A percentile compares a stretch with the other conserved stretches of the same genome.
Evolutionary conservation across 2,888 invertebrate species (phyloP).

Genomic region (Sarcophaga variegata): DNA sequence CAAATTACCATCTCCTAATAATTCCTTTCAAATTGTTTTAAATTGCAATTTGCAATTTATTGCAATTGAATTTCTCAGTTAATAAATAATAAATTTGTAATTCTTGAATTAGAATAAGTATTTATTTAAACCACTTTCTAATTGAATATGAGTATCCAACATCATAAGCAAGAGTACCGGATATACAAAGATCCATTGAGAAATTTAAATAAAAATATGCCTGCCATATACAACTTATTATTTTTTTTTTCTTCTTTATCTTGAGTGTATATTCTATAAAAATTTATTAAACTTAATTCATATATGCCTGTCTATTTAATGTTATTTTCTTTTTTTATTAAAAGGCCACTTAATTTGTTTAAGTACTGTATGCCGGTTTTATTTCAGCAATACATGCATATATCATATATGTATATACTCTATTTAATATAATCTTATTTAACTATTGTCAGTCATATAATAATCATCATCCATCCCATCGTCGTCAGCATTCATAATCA

Average conservation of each 20-base stretch:
- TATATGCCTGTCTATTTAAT: slow-evolving; percentile 15
- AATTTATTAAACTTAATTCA: slow-evolving; percentile 18
- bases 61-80: too few relatives aligned
- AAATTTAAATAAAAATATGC: not conserved
- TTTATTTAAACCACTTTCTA: too few relatives aligned
- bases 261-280: slow-evolving; percentile 33
- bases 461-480: not conserved
- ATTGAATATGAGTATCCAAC: too few relatives aligned
- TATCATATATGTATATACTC: slow-evolving; percentile 41
- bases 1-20: too few relatives aligned
- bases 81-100: too few relatives aligned
- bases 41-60: too few relatives aligned
- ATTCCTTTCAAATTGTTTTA: too few relatives aligned
- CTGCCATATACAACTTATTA: slow-evolving; percentile 15
- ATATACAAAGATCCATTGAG: not conserved
- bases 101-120: not conserved
- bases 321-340: slow-evolving; percentile 43
- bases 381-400: slow-evolving; percentile 37
- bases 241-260: not conserved
- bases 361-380: slow-evolving; percentile 43
- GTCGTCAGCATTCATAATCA: slow-evolving; percentile 21
- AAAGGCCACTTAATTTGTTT: slow-evolving; percentile 62
- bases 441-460: slow-evolving; percentile 44
- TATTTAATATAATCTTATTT: slow-evolving; percentile 48
- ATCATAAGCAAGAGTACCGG: not conserved